Base-by-base conservation (phyloP, 2,888 invertebrate genomes). In the Tetragonula carbonaria region DNA sequence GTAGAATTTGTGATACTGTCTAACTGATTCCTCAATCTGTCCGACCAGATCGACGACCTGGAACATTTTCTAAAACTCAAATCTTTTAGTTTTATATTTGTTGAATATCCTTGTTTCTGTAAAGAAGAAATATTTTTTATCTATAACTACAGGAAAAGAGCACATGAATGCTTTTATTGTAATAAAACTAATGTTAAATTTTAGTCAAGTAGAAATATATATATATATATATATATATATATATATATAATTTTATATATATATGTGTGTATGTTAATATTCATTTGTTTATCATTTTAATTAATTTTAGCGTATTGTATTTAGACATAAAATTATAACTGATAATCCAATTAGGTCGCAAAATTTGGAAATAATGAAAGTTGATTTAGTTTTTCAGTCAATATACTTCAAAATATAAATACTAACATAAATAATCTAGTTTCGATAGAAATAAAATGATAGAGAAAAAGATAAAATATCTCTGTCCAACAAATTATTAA, bases 1-100 rank as follows among this genome's bases (percentile, higher is more conserved):
- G 79, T 80, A 16, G 74, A 75, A 72, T 78, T 68, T 0, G 63
- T 63, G 5, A 70, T 75, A 1, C 63, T 66, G 11, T 80, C 33
- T 4, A 78, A 23, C 23, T 84, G 77, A 8, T 65, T 59, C 45
- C 18, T 38, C 59, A 84, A 14, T 2, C 62, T 51, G 0, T 79
- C 5, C 1, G 85, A 83, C 83, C 79, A 85, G 4, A 74, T 53
- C 11, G 79, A 45, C 4, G 4, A 6, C 28, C 84, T 85, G 55
- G 2, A 84, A 75, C n/a, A 65, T 57, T 70, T 63, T 5, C 8
- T 16, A 45, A 45, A 45, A 45, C 38, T 45, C 38, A 45, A 1
- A 45, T 1, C n/a, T 57, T n/a, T n/a, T 13, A 57, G n/a, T 14
- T 57, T n/a, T n/a, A 5, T 0, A 14, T 13, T 57, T 14, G n/a